phyloP scores from a whole-genome alignment of 2,113 vertebrate genomes.

The human (Homo sapiens) region GRCh38 chr7:7977501-7978000 shows the following conservation, averaged over 20 bases:
- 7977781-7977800: neutral
- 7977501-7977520: neutral
- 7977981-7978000: constrained; percentile 34
- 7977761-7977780: neutral
- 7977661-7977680: neutral
- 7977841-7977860: constrained; percentile 20
- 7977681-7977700: neutral
- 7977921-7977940: constrained; percentile 39
- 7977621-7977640: neutral
- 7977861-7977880: neutral
- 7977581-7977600: neutral
- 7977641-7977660: neutral
- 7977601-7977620: neutral
- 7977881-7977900: neutral
- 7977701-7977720: neutral
- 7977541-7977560: constrained; percentile 8
- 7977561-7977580: neutral
- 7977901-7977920: constrained; percentile 17
- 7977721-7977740: constrained; percentile 24
- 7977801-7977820: neutral
- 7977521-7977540: neutral
- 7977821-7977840: constrained; percentile 12
- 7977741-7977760: neutral
- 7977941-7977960: neutral
- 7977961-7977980: neutral